These are phyloP conservation scores for Cryptus armator DNA, from an alignment of 2,888 invertebrate genomes.

Conservation along the genomic window DNA sequence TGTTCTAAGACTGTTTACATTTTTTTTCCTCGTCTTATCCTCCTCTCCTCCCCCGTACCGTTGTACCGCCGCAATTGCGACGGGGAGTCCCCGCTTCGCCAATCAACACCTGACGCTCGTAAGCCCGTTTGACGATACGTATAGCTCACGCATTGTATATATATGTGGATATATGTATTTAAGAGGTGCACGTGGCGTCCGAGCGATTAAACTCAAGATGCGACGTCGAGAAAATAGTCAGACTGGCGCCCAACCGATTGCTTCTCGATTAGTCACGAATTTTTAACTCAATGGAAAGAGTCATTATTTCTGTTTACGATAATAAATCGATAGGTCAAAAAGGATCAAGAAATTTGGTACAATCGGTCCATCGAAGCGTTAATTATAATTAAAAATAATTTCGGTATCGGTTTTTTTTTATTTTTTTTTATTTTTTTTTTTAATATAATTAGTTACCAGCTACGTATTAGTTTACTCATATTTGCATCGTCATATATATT, in stretches of 20 bases:
- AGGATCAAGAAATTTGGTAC: not conserved
- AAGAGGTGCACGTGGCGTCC: constrained; percentile 17
- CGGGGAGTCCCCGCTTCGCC: constrained; percentile 11
- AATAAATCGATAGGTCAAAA: not conserved
- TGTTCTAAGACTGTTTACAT: constrained; percentile 57
- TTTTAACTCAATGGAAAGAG: not conserved
- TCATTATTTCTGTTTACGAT: constrained; percentile 1
- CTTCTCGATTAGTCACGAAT: constrained; percentile 30
- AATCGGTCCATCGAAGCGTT: not conserved
- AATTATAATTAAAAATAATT: not conserved
- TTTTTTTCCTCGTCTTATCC: constrained; percentile 42
- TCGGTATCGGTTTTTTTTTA: too few species aligned
- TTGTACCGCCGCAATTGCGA: constrained; percentile 10
- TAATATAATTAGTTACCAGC: not conserved
- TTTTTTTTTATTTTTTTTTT: not conserved
- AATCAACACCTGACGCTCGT: constrained; percentile 40
- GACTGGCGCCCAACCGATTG: constrained; percentile 24
- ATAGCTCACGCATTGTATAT: not conserved
- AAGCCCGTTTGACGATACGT: constrained; percentile 13
- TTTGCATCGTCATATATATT: not conserved
- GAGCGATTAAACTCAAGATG: not conserved
- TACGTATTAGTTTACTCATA: not conserved
- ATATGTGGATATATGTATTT: not conserved
- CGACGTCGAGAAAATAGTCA: constrained; percentile 22
- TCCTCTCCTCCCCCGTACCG: not conserved